These are phyloP conservation scores for Alosa sapidissima DNA, from an alignment of 2,797 vertebrate species.

Conservation along the genomic window DNA sequence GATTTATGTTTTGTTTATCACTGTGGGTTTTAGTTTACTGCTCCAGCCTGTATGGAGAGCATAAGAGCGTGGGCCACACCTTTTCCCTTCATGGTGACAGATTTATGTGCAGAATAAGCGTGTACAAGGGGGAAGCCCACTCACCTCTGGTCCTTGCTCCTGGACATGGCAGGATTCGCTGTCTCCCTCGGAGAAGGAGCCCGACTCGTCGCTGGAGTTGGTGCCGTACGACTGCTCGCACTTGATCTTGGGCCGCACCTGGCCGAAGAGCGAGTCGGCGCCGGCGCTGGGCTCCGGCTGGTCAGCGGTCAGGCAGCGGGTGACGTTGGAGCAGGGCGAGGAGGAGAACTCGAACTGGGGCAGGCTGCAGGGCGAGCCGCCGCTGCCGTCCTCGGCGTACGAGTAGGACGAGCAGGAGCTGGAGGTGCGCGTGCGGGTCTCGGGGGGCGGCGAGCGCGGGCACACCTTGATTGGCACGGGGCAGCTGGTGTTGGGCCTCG, in stretches of 20 bases:
- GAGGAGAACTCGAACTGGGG: conserved; percentile 98
- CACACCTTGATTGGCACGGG: conserved; percentile 99
- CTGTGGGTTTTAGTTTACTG: not conserved
- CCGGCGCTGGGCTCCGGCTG: conserved; percentile 87
- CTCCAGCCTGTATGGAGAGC: not conserved
- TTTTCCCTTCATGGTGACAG: not conserved
- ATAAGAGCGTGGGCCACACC: not conserved
- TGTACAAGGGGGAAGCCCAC: conserved; percentile 48
- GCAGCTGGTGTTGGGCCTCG: conserved; percentile 96
- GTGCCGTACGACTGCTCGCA: conserved; percentile 98
- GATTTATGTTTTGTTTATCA: not conserved
- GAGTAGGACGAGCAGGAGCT: conserved; percentile 98
- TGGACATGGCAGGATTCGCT: conserved; percentile 95
- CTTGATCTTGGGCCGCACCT: conserved; percentile 94
- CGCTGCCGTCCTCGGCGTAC: conserved; percentile 94
- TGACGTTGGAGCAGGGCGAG: conserved; percentile 93
- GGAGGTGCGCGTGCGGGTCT: conserved; percentile 95
- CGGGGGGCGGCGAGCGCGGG: conserved; percentile 92
- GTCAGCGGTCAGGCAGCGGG: conserved; percentile 87
- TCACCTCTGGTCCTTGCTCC: conserved; percentile 95
- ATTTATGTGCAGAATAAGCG: not conserved
- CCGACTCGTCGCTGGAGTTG: conserved; percentile 99
- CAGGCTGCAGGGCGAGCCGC: conserved; percentile 95
- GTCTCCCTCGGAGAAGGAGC: conserved; percentile 98
- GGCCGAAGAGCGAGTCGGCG: conserved; percentile 85